Evolutionary conservation across 2,888 invertebrate species (phyloP).

Genomic region (Sminthurides aquaticus): DNA sequence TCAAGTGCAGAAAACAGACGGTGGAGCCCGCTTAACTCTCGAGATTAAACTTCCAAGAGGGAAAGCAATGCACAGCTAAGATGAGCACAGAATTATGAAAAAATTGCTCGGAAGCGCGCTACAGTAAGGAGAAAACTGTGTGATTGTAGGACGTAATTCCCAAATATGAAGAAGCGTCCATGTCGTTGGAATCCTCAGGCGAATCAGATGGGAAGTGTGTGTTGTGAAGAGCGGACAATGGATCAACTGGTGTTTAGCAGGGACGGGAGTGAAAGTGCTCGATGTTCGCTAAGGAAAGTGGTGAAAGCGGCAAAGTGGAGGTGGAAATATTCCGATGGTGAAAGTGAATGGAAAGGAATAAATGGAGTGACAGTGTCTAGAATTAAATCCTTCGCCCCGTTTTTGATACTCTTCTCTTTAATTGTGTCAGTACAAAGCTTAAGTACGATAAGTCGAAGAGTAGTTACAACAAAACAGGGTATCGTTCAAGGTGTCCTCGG

Average conservation of each 20-base stretch:
- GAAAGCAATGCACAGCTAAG: too few species aligned
- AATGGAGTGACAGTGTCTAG: background rate
- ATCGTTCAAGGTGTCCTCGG: slow-evolving; percentile 40
- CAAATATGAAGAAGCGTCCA: too few species aligned
- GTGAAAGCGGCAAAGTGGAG: background rate
- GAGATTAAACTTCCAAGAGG: too few species aligned
- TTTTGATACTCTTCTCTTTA: background rate
- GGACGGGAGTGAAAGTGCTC: background rate
- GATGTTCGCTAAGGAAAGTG: background rate
- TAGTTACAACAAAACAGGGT: slow-evolving; percentile 41
- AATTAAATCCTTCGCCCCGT: background rate
- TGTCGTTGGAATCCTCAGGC: too few species aligned
- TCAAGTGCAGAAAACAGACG: background rate
- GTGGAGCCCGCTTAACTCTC: too few species aligned
- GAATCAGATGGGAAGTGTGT: too few species aligned
- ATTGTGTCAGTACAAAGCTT: slow-evolving; percentile 7
- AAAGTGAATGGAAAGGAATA: background rate
- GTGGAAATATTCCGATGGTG: background rate
- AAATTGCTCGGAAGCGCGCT: too few species aligned
- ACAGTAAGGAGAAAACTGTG: too few species aligned
- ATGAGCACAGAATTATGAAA: too few species aligned
- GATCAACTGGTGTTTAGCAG: too few species aligned
- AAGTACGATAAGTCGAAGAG: slow-evolving; percentile 34
- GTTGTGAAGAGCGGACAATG: too few species aligned
- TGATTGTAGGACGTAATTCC: too few species aligned